Evolutionary conservation across 2,797 vertebrate species (phyloP).

Genomic region (Tarsius wallacei): DNA sequence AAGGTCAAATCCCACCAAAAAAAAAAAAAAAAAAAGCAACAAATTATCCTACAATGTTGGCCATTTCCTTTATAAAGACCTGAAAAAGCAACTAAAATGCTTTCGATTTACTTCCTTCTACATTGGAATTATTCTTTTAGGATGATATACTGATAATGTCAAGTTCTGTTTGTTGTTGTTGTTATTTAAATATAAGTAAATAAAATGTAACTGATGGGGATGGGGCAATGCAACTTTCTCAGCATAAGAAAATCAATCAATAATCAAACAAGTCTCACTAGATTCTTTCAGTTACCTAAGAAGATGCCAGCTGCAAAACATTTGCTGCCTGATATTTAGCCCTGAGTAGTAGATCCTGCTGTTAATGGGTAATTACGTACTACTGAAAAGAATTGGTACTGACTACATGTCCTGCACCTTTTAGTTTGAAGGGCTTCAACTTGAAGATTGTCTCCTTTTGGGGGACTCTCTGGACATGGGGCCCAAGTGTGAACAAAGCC

Average conservation of each 20-base stretch:
- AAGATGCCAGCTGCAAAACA: constrained; percentile 27
- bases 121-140: neutral
- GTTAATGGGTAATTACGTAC: constrained; percentile 17
- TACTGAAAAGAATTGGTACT: neutral
- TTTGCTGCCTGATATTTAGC: constrained; percentile 59
- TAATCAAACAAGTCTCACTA: constrained; percentile 68
- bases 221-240: constrained; percentile 41
- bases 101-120: constrained; percentile 9
- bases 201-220: neutral
- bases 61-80: neutral
- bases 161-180: neutral
- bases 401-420: neutral
- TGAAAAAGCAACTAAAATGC: neutral
- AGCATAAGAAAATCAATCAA: constrained; percentile 43
- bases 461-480: neutral
- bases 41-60: neutral
- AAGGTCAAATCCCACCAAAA: neutral
- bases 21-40: neutral
- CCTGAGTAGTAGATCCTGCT: neutral
- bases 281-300: neutral
- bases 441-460: neutral
- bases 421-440: constrained; percentile 15
- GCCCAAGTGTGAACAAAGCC: neutral
- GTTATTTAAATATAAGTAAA: neutral
- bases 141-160: neutral